phyloP scores from a whole-genome alignment of 2,888 invertebrate genomes.

The Caradrina kadenii region DNA sequence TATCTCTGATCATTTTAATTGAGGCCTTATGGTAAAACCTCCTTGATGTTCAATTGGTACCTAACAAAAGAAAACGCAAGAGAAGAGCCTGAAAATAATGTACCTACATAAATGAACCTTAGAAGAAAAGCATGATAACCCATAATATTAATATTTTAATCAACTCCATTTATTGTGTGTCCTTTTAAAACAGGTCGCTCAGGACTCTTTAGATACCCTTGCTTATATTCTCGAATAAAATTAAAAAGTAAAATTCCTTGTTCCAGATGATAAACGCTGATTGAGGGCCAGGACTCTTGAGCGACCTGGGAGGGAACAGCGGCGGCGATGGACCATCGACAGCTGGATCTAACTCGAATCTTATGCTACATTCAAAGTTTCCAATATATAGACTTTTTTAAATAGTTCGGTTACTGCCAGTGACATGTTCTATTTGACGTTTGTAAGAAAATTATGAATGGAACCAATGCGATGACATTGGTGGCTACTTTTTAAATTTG shows the following conservation, averaged over 20 bases:
- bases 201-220: slow-evolving; percentile 79
- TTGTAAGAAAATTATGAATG: slow-evolving; percentile 19
- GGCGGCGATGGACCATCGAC: slow-evolving; percentile 51
- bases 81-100: slow-evolving; percentile 5
- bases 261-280: slow-evolving; percentile 89
- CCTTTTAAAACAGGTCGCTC: slow-evolving; percentile 83
- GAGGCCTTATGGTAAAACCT: too few species aligned
- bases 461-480: slow-evolving; percentile 12
- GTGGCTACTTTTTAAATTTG: slow-evolving; percentile 31
- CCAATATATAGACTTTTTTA: slow-evolving; percentile 41
- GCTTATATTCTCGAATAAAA: slow-evolving; percentile 70
- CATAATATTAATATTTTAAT: slow-evolving; percentile 14
- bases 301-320: slow-evolving; percentile 80
- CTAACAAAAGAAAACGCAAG: slow-evolving; percentile 16
- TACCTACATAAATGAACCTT: neutral
- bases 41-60: neutral
- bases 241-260: slow-evolving; percentile 88
- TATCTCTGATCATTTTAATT: too few species aligned
- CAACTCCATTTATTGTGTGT: slow-evolving; percentile 43
- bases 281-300: slow-evolving; percentile 88
- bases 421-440: slow-evolving; percentile 36
- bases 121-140: slow-evolving; percentile 26
- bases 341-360: slow-evolving; percentile 61
- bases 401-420: slow-evolving; percentile 8
- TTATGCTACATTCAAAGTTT: slow-evolving; percentile 53